These are phyloP conservation scores for Parapsyche elsis DNA, from an alignment of 1,140 invertebrate genomes.

Conservation along the genomic window DNA sequence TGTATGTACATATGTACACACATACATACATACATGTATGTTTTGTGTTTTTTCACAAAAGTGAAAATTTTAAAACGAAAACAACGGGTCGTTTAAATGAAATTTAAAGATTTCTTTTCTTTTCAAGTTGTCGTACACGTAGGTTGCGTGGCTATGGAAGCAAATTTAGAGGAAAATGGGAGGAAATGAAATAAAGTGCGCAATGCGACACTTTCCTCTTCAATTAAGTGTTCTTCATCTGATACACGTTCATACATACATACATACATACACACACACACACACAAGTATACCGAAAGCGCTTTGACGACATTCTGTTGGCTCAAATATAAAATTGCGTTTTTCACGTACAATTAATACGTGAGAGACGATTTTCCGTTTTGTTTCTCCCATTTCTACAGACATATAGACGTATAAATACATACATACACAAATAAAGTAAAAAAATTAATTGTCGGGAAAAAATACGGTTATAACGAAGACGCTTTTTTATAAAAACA, in stretches of 20 bases:
- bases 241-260: constrained; percentile 9
- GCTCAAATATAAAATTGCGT: constrained; percentile 17
- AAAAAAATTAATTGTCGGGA: neutral
- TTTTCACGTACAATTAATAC: constrained; percentile 18
- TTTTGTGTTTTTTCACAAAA: constrained; percentile 15
- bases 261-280: neutral
- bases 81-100: neutral
- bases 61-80: neutral
- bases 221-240: constrained; percentile 43
- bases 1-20: no score
- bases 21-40: no score
- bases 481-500: no score
- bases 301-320: neutral
- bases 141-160: neutral
- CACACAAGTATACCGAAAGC: neutral
- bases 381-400: neutral
- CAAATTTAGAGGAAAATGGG: constrained; percentile 29
- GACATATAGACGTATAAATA: neutral
- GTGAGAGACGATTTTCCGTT: neutral
- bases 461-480: neutral
- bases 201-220: constrained; percentile 45
- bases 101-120: no score
- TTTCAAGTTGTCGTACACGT: no score
- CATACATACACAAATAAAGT: neutral
- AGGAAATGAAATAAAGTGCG: constrained; percentile 38